A percentile compares a stretch with the other conserved stretches of the same genome.
These are phyloP conservation scores for Zaprionus ghesquierei DNA, from an alignment of 1,140 invertebrate genomes.

Conservation along the genomic window DNA sequence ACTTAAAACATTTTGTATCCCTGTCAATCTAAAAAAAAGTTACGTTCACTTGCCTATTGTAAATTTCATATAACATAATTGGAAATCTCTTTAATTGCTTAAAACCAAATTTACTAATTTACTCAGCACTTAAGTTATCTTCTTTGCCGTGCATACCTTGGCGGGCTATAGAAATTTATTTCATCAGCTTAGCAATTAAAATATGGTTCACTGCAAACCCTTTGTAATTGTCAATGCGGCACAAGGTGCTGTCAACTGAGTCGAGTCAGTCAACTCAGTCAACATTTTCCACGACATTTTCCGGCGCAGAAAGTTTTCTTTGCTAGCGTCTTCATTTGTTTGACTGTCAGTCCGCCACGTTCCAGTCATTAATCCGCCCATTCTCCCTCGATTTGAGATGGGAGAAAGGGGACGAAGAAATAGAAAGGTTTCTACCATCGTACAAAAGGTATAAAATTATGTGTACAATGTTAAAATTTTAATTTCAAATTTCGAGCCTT, in stretches of 20 bases:
- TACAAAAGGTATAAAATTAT: conserved; percentile 63
- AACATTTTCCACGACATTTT: conserved; percentile 20
- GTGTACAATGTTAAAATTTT: conserved; percentile 73
- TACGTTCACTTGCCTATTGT: no score
- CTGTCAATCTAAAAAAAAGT: no score
- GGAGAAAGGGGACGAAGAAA: background rate
- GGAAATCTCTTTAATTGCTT: no score
- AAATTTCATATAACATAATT: no score
- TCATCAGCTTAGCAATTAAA: conserved; percentile 4
- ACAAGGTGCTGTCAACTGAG: background rate
- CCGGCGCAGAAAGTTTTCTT: conserved; percentile 13
- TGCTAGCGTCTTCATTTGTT: conserved; percentile 17
- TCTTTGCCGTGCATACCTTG: background rate
- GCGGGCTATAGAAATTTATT: background rate
- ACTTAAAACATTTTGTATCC: no score
- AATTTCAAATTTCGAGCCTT: conserved; percentile 72
- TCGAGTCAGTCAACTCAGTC: no score
- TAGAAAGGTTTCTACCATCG: background rate
- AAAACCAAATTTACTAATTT: no score
- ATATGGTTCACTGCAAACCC: conserved; percentile 2
- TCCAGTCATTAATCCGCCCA: conserved; percentile 19
- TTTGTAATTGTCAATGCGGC: background rate
- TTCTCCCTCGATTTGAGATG: background rate
- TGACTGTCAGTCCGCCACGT: conserved; percentile 9
- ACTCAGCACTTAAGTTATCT: background rate